Evolutionary conservation across 2,797 vertebrate species (phyloP).

Genomic region (Gymnoscopelus braueri): DNA sequence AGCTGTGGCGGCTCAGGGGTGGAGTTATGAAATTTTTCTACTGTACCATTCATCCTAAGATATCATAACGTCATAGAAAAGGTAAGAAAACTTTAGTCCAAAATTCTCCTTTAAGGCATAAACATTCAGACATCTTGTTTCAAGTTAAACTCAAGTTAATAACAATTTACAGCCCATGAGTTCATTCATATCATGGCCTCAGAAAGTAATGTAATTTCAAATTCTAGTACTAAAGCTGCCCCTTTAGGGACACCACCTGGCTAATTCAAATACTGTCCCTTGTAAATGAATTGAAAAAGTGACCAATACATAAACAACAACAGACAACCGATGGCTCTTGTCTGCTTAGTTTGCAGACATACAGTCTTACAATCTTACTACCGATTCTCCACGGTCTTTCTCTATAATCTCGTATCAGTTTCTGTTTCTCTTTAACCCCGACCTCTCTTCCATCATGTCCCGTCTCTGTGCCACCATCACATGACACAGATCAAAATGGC

Average conservation of each 20-base stretch:
- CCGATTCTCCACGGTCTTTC: neutral
- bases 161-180: slow-evolving; percentile 52
- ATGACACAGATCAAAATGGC: slow-evolving; percentile 14
- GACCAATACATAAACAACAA: slow-evolving; percentile 18
- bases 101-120: no score
- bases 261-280: neutral
- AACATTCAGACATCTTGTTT: slow-evolving; percentile 42
- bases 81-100: no score
- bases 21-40: no score
- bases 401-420: neutral
- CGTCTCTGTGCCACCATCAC: slow-evolving; percentile 16
- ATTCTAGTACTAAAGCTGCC: slow-evolving; percentile 29
- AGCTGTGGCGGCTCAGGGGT: no score
- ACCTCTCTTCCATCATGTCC: neutral
- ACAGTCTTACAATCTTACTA: slow-evolving; percentile 11
- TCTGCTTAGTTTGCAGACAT: slow-evolving; percentile 17
- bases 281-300: slow-evolving; percentile 28
- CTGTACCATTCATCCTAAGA: no score
- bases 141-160: slow-evolving; percentile 43
- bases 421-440: neutral
- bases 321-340: slow-evolving; percentile 6
- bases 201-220: slow-evolving; percentile 53
- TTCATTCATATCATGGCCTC: slow-evolving; percentile 55
- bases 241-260: slow-evolving; percentile 6
- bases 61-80: no score